Base-by-base conservation (phyloP, 2,113 vertebrate species). In the Chrysemys picta region DNA sequence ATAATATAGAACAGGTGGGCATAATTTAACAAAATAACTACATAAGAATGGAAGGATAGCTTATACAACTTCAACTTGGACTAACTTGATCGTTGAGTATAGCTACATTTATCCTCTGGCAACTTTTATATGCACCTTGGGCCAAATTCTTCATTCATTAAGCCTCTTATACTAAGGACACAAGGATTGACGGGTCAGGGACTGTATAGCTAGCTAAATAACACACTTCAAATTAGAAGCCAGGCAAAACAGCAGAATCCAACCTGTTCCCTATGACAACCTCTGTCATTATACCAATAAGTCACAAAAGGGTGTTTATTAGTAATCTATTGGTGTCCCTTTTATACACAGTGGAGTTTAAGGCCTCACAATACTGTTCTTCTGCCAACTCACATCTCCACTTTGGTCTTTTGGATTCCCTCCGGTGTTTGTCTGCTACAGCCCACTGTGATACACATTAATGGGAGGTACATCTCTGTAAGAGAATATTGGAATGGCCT, bases 101-200 rank as follows among this genome's bases (percentile, higher is more conserved):
- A 35, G 62, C 6, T 65, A 65, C 16, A 19, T 80, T 4, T 75
- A 2, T 31, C 84, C 19, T 49, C 90, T 2, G 1, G 62, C 0
- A 53, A 5, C 78, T 85, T 89, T 93, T 81, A 3, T 62, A 27
- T 80, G 59, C 1, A 1, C 0, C 47, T n/a, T 84, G 56, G 2
- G 5, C 0, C 42, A 69, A 89, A 56, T 29, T 76, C 14, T 76
- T 31, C 22, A 12, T 21, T 75, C 53, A 29, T 42, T 56, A 82
- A 17, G 53, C n/a, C 5, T 54, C n/a, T 42, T 3, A 79, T 50
- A 82, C 47, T 81, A 85, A 84, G 79, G 52, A n/a, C 4, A 1
- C n/a, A 54, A 11, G 1, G 0, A 5, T 69, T 59, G 17, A 8
- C 7, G 14, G 31, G 31, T 35, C 31, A 65, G 14, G 7, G 16